These are phyloP conservation scores for Sakesphorus luctuosus DNA, from an alignment of 2,113 vertebrate genomes.

Conservation along the genomic window DNA sequence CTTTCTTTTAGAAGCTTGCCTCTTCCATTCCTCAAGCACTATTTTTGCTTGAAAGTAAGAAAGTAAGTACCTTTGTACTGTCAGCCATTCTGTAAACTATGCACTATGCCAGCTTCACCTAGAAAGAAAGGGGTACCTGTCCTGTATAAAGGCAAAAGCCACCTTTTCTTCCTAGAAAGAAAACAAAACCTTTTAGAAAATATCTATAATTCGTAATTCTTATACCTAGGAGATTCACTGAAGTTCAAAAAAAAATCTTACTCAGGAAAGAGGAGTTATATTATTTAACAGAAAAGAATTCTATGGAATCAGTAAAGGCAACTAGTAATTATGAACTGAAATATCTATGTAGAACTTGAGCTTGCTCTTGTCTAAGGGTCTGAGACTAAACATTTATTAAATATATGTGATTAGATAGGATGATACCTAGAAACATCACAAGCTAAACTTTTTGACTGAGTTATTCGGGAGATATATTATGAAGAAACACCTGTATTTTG, in stretches of 20 bases:
- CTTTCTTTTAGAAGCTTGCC: neutral
- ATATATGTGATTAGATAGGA: neutral
- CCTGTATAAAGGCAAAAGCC: neutral
- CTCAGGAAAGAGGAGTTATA: neutral
- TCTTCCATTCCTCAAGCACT: neutral
- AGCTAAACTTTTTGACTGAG: neutral
- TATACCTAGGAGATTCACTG: neutral
- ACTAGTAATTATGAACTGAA: neutral
- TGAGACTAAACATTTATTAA: neutral
- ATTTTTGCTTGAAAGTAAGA: neutral
- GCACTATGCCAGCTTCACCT: neutral
- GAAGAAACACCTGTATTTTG: neutral
- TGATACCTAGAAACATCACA: neutral
- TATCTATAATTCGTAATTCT: neutral
- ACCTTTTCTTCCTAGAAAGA: neutral
- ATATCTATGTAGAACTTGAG: neutral
- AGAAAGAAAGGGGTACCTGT: neutral
- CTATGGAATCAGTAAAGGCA: neutral
- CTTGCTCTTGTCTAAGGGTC: neutral
- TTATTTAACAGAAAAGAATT: neutral
- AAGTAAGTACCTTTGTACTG: neutral
- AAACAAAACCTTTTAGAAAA: neutral
- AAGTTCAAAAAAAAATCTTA: neutral
- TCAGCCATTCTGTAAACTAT: neutral
- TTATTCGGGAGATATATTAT: neutral